A percentile compares a stretch with the other conserved stretches of the same genome.
Conservation (phyloP, 2,113 vertebrate species). For the Podarcis cretensis region DNA sequence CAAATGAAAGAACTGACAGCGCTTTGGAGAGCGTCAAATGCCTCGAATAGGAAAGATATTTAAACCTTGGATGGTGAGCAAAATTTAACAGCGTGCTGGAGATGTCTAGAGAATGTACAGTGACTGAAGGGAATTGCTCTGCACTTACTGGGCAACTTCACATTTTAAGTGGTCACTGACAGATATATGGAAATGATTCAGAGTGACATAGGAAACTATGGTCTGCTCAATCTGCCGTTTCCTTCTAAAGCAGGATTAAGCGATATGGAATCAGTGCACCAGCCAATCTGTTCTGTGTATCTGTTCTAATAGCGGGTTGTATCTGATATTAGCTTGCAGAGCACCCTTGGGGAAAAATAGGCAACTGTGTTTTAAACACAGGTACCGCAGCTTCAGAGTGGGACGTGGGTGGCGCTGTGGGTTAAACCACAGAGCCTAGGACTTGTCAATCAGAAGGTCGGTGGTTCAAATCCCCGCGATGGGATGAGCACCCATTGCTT, state of each 20-base stretch:
- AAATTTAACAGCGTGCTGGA: not conserved
- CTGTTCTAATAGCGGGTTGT: not conserved
- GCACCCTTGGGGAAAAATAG: not conserved
- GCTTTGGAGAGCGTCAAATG: not conserved
- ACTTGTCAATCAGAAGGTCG: too few species aligned
- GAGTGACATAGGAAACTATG: not conserved
- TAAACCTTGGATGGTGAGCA: not conserved
- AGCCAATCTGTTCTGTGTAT: not conserved
- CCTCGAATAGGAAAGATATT: not conserved
- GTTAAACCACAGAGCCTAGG: too few species aligned
- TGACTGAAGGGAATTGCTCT: not conserved
- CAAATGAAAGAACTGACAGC: not conserved
- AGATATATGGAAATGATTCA: constrained; percentile 2
- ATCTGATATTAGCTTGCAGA: not conserved
- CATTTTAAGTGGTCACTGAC: not conserved
- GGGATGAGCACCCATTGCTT: too few species aligned
- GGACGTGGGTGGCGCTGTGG: too few species aligned
- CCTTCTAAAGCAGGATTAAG: not conserved
- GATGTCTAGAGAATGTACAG: not conserved
- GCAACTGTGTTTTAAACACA: not conserved
- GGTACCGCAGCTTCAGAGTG: constrained; percentile 43
- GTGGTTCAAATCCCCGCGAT: too few species aligned
- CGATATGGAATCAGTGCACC: not conserved
- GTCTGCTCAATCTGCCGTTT: not conserved
- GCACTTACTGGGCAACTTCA: not conserved